These are phyloP conservation scores for Misgurnus mizolepis DNA, from an alignment of 2,113 vertebrate species.

Conservation along the genomic window DNA sequence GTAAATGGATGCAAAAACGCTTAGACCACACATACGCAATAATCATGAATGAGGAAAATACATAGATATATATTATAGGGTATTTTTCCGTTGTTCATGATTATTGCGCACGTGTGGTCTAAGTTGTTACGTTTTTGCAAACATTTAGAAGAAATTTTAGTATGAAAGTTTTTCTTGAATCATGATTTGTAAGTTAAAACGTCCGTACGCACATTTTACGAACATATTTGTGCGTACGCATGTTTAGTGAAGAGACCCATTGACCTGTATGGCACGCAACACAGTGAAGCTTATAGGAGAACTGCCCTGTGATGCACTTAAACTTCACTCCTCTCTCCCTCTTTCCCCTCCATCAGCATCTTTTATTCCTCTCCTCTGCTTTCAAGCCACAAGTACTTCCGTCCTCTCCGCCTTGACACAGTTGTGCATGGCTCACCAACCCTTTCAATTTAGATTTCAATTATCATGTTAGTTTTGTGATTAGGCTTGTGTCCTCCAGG, in stretches of 20 bases:
- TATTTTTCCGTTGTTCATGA: too few relatives aligned
- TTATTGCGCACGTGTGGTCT: too few relatives aligned
- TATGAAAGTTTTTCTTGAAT: too few relatives aligned
- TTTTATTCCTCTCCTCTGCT: slow-evolving; percentile 20
- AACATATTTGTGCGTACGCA: too few relatives aligned
- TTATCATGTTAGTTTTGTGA: slow-evolving; percentile 84
- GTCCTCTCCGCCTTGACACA: slow-evolving; percentile 63
- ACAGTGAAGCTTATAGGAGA: background rate
- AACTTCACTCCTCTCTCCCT: background rate
- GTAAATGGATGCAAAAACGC: too few relatives aligned
- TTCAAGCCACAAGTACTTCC: slow-evolving; percentile 45
- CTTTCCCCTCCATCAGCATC: background rate
- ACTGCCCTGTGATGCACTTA: background rate
- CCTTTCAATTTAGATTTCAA: slow-evolving; percentile 82
- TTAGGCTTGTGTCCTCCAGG: slow-evolving; percentile 80
- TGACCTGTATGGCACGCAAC: background rate
- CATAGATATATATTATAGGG: too few relatives aligned
- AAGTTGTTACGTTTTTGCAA: too few relatives aligned
- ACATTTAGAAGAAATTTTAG: too few relatives aligned
- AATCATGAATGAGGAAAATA: background rate
- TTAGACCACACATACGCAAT: background rate
- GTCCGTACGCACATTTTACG: too few relatives aligned
- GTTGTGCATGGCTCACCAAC: slow-evolving; percentile 67
- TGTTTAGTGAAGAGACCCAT: background rate
- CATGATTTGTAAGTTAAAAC: too few relatives aligned